Conservation (phyloP, 2,888 invertebrate species). For the Cyclophora punctaria region DNA sequence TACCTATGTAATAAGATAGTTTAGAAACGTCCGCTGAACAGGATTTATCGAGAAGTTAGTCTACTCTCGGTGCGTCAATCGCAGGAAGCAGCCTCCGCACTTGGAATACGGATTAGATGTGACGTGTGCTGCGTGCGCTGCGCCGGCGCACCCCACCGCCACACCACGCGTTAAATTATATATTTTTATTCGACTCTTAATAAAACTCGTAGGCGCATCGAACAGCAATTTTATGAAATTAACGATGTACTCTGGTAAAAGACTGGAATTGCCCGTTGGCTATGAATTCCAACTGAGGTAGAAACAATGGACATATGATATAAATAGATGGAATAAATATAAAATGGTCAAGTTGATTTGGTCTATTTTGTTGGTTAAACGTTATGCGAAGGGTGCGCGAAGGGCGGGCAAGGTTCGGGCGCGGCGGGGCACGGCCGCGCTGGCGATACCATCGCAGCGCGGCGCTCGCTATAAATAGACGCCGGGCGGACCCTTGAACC, state of each 20-base stretch:
- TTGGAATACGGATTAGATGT: slow-evolving; percentile 63
- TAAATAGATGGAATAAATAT: slow-evolving; percentile 68
- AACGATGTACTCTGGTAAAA: slow-evolving; percentile 39
- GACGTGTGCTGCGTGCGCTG: slow-evolving; percentile 40
- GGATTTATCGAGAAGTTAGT: slow-evolving; percentile 33
- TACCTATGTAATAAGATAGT: neutral
- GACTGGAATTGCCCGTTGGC: slow-evolving; percentile 48
- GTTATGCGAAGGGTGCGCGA: slow-evolving; percentile 64
- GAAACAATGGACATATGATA: slow-evolving; percentile 68
- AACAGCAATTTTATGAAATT: slow-evolving; percentile 41
- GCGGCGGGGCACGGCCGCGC: slow-evolving; percentile 46
- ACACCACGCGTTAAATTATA: slow-evolving; percentile 2
- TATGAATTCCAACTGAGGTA: slow-evolving; percentile 56
- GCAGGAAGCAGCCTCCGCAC: slow-evolving; percentile 64
- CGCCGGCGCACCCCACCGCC: slow-evolving; percentile 14
- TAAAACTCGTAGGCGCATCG: neutral
- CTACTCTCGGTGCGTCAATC: slow-evolving; percentile 34
- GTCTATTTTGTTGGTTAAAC: slow-evolving; percentile 63
- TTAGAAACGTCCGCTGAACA: slow-evolving; percentile 17
- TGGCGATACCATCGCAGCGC: slow-evolving; percentile 59
- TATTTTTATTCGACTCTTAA: too few species aligned
- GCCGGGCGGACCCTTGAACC: slow-evolving; percentile 68
- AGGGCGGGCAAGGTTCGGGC: slow-evolving; percentile 61
- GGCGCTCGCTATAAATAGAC: slow-evolving; percentile 67
- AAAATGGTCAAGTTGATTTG: slow-evolving; percentile 56